Percentiles rank a stretch among this genome's conserved stretches.
Conservation (phyloP, 2,797 vertebrate species). For the Vireo griseus region DNA sequence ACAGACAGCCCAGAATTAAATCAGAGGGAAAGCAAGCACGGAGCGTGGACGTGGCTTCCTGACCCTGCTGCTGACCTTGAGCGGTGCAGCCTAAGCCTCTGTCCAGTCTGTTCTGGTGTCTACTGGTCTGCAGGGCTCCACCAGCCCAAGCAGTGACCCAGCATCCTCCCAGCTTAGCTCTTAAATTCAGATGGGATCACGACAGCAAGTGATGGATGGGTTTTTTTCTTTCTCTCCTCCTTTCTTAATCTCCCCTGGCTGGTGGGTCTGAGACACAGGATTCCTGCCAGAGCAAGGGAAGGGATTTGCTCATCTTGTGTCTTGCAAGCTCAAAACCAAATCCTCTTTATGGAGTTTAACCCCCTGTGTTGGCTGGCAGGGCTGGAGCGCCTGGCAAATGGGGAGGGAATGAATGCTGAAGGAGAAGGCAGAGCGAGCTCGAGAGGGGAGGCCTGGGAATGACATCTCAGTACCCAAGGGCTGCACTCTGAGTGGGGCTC, state of each 20-base stretch:
- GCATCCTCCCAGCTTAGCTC: slow-evolving; percentile 20
- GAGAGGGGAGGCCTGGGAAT: rapidly evolving
- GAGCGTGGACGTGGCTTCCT: rapidly evolving
- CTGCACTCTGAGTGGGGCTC: rapidly evolving
- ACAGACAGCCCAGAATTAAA: neutral
- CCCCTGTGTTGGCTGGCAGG: neutral
- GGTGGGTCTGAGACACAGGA: slow-evolving; percentile 49
- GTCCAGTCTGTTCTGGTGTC: neutral
- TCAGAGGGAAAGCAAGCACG: rapidly evolving
- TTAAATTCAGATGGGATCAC: slow-evolving; percentile 13
- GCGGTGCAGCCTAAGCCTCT: neutral
- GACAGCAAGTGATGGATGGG: neutral
- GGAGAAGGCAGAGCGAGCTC: neutral
- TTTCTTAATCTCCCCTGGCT: slow-evolving; percentile 46
- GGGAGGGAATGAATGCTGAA: neutral
- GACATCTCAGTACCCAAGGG: rapidly evolving
- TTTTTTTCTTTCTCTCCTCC: neutral
- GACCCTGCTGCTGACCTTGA: neutral
- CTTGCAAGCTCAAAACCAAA: slow-evolving; percentile 51
- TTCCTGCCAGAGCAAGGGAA: slow-evolving; percentile 47
- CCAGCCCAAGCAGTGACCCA: slow-evolving; percentile 1
- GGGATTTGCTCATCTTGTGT: slow-evolving; percentile 61
- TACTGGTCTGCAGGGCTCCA: neutral
- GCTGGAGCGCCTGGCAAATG: neutral
- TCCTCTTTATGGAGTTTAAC: slow-evolving; percentile 62